phyloP scores from a whole-genome alignment of 64 coral and sea anemone genomes.

The Trachythela sp. region DNA sequence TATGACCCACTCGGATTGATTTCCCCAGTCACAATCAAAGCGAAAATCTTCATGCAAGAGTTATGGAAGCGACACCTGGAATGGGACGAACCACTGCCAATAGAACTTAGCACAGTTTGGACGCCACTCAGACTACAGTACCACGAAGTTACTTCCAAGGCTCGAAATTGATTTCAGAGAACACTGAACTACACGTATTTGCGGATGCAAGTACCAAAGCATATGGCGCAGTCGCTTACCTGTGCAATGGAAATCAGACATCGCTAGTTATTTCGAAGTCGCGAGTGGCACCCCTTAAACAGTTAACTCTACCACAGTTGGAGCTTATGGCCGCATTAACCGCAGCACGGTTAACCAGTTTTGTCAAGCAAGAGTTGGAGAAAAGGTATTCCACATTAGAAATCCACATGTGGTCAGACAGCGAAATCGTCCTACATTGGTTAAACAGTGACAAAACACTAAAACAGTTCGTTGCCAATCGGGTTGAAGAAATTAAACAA shows the following conservation, averaged over 20 bases:
- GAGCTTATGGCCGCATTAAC: not conserved
- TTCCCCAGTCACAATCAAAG: constrained; percentile 4
- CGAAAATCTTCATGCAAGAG: constrained; percentile 30
- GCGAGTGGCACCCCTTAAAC: not conserved
- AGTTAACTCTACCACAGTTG: not conserved
- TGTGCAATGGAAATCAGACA: not conserved
- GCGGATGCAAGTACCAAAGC: constrained; percentile 1
- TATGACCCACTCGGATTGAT: constrained; percentile 29
- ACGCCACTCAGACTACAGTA: not conserved
- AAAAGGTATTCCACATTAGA: not conserved
- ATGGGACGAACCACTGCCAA: constrained; percentile 36
- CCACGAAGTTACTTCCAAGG: not conserved
- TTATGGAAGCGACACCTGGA: constrained; percentile 23
- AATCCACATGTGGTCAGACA: not conserved
- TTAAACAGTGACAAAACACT: not conserved
- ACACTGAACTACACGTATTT: not conserved
- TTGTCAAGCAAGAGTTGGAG: not conserved
- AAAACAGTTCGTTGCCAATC: not conserved
- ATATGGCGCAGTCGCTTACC: not conserved
- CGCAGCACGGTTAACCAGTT: constrained; percentile 30
- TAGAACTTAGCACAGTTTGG: not conserved
- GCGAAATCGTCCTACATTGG: constrained; percentile 15
- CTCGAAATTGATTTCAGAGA: not conserved
- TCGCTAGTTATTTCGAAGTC: not conserved
- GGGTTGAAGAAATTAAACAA: not conserved